Conservation (phyloP, 2,797 vertebrate genomes). For the Nannoperca obscura region DNA sequence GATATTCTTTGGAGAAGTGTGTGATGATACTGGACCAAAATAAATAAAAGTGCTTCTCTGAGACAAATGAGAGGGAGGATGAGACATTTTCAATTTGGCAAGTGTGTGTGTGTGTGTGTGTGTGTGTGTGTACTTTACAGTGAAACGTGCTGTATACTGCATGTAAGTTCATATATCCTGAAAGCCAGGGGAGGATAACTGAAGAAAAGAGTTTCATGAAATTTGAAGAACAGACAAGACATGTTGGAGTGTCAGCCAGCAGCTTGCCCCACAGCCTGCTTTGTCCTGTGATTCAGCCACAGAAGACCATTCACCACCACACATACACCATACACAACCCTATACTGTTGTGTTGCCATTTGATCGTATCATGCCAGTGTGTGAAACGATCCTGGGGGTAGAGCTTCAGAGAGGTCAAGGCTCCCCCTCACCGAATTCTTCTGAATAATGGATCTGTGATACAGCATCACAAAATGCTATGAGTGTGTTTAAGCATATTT, state of each 20-base stretch:
- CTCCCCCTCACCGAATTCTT: conserved; percentile 9
- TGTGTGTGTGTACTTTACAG: neutral
- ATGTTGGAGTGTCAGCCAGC: conserved; percentile 16
- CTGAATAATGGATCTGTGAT: conserved; percentile 44
- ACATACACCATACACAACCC: conserved; percentile 19
- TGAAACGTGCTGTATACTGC: neutral
- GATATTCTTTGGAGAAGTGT: conserved; percentile 33
- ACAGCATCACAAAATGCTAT: conserved; percentile 16
- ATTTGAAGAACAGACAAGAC: conserved; percentile 19
- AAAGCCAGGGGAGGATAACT: neutral
- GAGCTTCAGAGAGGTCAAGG: conserved; percentile 28
- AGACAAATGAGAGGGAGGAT: conserved; percentile 1
- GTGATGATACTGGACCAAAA: conserved; percentile 29
- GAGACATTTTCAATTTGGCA: conserved; percentile 11
- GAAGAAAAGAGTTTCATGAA: neutral
- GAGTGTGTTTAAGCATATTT: neutral
- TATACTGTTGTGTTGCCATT: conserved; percentile 9
- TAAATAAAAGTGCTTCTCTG: conserved; percentile 23
- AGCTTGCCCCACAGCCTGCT: conserved; percentile 38
- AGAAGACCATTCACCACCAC: conserved; percentile 28
- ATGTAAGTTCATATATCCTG: conserved; percentile 7
- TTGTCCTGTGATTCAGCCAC: conserved; percentile 27
- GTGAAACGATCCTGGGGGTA: conserved; percentile 22
- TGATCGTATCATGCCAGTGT: conserved; percentile 20
- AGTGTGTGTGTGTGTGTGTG: neutral